Evolutionary conservation across 2,113 vertebrate genomes (phyloP).

Genomic region (Montifringilla adamsi): DNA sequence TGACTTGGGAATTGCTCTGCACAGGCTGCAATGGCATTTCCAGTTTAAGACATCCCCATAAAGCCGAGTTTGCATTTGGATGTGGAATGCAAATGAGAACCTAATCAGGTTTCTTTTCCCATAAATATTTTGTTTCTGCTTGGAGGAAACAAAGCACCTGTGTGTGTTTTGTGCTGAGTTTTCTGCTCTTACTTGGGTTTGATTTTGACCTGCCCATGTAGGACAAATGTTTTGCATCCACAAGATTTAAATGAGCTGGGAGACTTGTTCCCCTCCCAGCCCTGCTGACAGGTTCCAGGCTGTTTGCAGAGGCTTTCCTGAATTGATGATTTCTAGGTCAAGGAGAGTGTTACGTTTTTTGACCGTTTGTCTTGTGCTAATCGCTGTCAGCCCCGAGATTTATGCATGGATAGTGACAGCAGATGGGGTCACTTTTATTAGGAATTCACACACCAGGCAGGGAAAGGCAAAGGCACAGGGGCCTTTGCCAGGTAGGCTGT

Average conservation of each 20-base stretch:
- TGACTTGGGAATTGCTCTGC: neutral
- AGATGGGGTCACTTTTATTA: slow-evolving; percentile 54
- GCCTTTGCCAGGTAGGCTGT: neutral
- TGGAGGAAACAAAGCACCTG: neutral
- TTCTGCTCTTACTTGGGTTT: neutral
- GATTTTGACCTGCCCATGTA: neutral
- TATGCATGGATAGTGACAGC: slow-evolving; percentile 45
- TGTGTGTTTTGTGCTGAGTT: neutral
- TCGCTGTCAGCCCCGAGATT: slow-evolving; percentile 47
- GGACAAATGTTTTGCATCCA: slow-evolving; percentile 39
- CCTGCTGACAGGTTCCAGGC: slow-evolving; percentile 47
- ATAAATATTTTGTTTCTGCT: neutral
- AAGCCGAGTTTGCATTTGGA: neutral
- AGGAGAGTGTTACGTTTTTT: slow-evolving; percentile 51
- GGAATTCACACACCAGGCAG: neutral
- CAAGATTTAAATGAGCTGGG: slow-evolving; percentile 32
- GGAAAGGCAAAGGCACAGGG: neutral
- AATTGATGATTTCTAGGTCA: slow-evolving; percentile 69
- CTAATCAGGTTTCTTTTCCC: neutral
- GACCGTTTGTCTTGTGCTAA: slow-evolving; percentile 57
- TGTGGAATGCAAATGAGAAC: neutral
- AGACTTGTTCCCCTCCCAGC: slow-evolving; percentile 39
- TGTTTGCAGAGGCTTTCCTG: slow-evolving; percentile 37
- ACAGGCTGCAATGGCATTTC: neutral
- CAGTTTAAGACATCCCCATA: neutral